Conservation (phyloP, 2,797 vertebrate species). For the Loris lydekkerianus region DNA sequence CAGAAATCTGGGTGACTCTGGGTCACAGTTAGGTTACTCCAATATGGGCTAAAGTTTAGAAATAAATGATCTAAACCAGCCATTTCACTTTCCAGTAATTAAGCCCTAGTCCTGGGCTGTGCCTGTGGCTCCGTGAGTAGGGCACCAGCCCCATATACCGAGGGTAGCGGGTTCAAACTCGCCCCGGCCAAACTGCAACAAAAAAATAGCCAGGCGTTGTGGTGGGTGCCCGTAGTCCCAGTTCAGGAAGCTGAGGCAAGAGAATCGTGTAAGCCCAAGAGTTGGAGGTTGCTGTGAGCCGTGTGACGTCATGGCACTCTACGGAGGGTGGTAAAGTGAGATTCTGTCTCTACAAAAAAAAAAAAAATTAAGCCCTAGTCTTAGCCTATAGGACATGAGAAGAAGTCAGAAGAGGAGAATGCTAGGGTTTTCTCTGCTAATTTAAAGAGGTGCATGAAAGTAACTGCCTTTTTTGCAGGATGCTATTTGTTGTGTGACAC, state of each 20-base stretch:
- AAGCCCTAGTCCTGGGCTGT: neutral
- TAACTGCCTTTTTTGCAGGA: neutral
- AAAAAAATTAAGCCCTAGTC: neutral
- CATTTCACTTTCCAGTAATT: neutral
- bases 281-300: no score
- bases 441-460: neutral
- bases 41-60: neutral
- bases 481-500: neutral
- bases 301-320: no score
- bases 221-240: no score
- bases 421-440: neutral
- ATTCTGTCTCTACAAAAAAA: no score
- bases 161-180: no score
- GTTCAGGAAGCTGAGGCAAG: no score
- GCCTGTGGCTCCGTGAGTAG: no score
- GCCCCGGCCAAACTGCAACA: no score
- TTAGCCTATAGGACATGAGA: neutral
- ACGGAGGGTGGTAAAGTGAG: no score
- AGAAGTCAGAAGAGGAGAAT: neutral
- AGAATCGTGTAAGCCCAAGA: no score
- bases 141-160: no score
- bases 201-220: no score
- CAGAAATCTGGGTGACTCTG: neutral
- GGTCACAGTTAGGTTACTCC: neutral
- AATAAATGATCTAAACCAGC: neutral